Conservation (phyloP, 37 sponge, comb jelly and placozoan genomes). For the Theonella swinhoei region DNA sequence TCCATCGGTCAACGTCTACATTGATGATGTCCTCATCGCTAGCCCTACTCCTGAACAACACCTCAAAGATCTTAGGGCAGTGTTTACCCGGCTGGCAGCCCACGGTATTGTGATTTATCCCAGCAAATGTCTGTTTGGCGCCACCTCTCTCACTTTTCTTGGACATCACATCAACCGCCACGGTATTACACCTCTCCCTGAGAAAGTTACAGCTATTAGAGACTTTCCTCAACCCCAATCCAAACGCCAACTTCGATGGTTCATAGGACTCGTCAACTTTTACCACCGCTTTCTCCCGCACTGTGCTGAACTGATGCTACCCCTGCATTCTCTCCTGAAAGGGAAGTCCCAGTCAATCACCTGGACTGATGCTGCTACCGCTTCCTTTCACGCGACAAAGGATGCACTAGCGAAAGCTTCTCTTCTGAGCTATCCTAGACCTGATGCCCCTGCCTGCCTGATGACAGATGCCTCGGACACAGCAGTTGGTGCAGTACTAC, state of each 20-base stretch:
- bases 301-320: slow-evolving; percentile 60
- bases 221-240: slow-evolving; percentile 58
- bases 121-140: slow-evolving; percentile 46
- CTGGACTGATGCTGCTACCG: too few species aligned
- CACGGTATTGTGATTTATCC: slow-evolving; percentile 60
- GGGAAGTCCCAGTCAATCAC: too few species aligned
- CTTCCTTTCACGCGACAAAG: too few species aligned
- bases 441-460: too few species aligned
- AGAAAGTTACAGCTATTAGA: slow-evolving; percentile 46
- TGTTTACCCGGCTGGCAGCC: slow-evolving; percentile 26
- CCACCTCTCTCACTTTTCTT: slow-evolving; percentile 23
- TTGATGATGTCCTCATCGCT: slow-evolving; percentile 59
- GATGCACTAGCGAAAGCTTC: slow-evolving; percentile 34
- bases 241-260: slow-evolving; percentile 22
- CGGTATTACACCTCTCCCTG: slow-evolving; percentile 16
- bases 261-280: slow-evolving; percentile 46
- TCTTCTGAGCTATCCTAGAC: slow-evolving; percentile 49
- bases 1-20: slow-evolving; percentile 35
- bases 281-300: too few species aligned
- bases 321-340: too few species aligned
- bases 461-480: too few species aligned
- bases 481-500: too few species aligned
- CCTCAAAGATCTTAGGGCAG: slow-evolving; percentile 32
- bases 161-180: slow-evolving; percentile 22
- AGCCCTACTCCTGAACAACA: slow-evolving; percentile 56